Evolutionary conservation across 35 echinoderm and acorn worm species (phyloP).

Genomic region (Eucidaris tribuloides): DNA sequence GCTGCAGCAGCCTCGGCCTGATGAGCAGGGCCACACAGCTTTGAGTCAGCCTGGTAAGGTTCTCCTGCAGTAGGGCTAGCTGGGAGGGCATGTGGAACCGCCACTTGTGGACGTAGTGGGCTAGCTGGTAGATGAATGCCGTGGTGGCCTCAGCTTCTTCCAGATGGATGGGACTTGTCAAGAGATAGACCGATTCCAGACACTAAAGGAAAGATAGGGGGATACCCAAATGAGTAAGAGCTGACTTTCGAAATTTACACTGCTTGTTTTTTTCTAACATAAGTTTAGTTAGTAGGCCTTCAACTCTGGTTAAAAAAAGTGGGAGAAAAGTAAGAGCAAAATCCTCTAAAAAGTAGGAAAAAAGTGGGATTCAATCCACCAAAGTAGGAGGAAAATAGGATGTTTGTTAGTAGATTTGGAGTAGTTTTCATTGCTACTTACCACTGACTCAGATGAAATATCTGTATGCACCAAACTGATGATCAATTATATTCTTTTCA

Average conservation of each 20-base stretch:
- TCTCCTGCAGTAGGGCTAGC: slow-evolving; percentile 23
- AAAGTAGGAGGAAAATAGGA: no score
- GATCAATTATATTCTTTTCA: no score
- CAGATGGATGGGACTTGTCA: slow-evolving; percentile 59
- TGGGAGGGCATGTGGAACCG: slow-evolving; percentile 71
- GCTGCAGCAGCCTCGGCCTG: slow-evolving; percentile 85
- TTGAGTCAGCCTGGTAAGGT: slow-evolving; percentile 57
- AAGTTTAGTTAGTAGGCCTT: no score
- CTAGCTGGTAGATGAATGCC: slow-evolving; percentile 68
- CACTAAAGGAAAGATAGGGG: slow-evolving; percentile 51
- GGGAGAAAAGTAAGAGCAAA: no score
- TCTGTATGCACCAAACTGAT: no score
- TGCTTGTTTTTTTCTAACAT: not conserved
- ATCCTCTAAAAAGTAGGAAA: no score
- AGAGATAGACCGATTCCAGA: slow-evolving; percentile 53
- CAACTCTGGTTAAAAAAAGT: no score
- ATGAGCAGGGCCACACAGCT: slow-evolving; percentile 76
- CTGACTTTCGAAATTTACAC: not conserved
- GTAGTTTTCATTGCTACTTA: no score
- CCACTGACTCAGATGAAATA: no score
- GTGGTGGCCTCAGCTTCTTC: slow-evolving; percentile 65
- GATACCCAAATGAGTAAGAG: not conserved
- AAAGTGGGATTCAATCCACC: no score
- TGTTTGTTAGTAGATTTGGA: no score
- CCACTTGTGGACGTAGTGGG: slow-evolving; percentile 52